Percentiles rank a stretch among this genome's conserved stretches.
These are phyloP conservation scores for Rhynchomys soricoides DNA, from an alignment of 2,113 vertebrate genomes.

Conservation along the genomic window DNA sequence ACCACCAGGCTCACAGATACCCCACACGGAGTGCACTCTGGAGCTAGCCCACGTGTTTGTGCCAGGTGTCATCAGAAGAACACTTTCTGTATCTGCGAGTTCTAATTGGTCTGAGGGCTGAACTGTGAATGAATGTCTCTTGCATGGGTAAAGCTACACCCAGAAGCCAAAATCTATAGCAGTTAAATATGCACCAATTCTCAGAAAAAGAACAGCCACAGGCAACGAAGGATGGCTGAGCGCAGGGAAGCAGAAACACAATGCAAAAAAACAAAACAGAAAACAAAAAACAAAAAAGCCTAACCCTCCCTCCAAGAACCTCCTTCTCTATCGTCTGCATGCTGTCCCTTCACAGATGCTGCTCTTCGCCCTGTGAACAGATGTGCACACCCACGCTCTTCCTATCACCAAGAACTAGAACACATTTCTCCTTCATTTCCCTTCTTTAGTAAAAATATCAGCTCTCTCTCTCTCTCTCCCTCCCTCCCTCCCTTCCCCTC, in stretches of 20 bases:
- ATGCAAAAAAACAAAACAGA: no score
- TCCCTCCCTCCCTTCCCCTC: background rate
- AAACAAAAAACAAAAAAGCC: background rate
- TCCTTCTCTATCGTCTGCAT: background rate
- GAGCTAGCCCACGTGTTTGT: background rate
- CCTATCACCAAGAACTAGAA: background rate
- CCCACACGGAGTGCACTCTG: background rate
- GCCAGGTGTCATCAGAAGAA: slow-evolving; percentile 14
- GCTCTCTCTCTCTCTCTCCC: background rate
- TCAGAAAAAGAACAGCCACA: slow-evolving; percentile 65
- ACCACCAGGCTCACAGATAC: background rate
- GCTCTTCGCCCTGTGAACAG: background rate
- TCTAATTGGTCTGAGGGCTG: slow-evolving; percentile 58
- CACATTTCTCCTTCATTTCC: background rate
- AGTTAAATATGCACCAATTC: slow-evolving; percentile 50
- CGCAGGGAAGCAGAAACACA: background rate
- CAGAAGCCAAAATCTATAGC: slow-evolving; percentile 61
- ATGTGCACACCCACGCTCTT: background rate
- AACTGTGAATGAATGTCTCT: slow-evolving; percentile 62
- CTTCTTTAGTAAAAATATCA: background rate
- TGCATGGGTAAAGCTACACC: slow-evolving; percentile 60
- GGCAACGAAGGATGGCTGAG: background rate
- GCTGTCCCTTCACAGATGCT: background rate
- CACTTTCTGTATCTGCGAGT: slow-evolving; percentile 22
- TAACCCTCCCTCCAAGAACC: background rate